phyloP scores from a whole-genome alignment of 30 jellyfish, hydroid and myxozoan species.

The Pelagia noctiluca region DNA sequence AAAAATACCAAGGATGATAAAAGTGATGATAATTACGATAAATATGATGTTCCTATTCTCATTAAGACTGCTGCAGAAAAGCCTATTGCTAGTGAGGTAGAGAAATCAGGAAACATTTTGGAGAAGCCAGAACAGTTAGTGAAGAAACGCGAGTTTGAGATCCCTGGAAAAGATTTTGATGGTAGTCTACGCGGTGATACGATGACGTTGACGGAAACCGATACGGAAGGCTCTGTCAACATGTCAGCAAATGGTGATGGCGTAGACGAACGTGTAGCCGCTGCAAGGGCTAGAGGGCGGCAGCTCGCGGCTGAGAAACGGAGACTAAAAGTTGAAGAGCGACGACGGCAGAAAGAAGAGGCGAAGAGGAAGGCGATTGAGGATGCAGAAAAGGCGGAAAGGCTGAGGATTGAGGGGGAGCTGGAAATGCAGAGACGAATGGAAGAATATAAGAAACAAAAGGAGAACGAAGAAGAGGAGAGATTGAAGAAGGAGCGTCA shows the following conservation, averaged over 20 bases:
- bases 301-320: constrained; percentile 82
- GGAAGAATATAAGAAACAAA: constrained; percentile 60
- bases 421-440: constrained; percentile 68
- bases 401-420: constrained; percentile 71
- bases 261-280: constrained; percentile 31
- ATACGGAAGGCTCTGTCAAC: constrained; percentile 53
- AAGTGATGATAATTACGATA: constrained; percentile 19
- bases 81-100: constrained; percentile 17
- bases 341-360: constrained; percentile 67
- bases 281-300: constrained; percentile 67
- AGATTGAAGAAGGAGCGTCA: constrained; percentile 53
- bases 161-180: too few relatives aligned
- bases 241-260: constrained; percentile 45
- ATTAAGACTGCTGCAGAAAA: constrained; percentile 35
- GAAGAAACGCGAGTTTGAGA: neutral
- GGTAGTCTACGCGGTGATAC: too few relatives aligned
- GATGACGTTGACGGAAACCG: constrained; percentile 35
- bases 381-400: constrained; percentile 80
- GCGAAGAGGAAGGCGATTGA: constrained; percentile 68
- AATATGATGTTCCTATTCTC: constrained; percentile 63
- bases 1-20: neutral
- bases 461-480: constrained; percentile 69
- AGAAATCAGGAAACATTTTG: constrained; percentile 6
- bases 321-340: constrained; percentile 66
- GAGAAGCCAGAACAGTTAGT: neutral